Base-by-base conservation (phyloP, 2,888 invertebrate species). In the Eretmocerus hayati region DNA sequence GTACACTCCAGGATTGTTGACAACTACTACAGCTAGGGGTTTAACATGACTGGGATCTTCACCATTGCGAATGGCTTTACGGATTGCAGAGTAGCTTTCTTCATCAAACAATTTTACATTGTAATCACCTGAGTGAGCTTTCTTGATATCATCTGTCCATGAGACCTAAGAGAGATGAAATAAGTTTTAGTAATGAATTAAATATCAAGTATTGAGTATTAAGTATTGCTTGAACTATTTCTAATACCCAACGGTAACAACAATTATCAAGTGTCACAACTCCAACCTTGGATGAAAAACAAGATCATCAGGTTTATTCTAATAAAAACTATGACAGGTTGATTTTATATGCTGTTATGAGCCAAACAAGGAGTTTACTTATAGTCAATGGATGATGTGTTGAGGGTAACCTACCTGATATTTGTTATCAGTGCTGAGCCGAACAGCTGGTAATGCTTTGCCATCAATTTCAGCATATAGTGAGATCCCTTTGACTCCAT, bases 391-490 rank as follows among this genome's bases (percentile, higher is more conserved):
- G n/a, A n/a, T n/a, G n/a, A n/a, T n/a, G n/a, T n/a, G n/a, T n/a
- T n/a, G n/a, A n/a, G n/a, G n/a, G n/a, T n/a, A n/a, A 26, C 26
- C 26, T 66, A 93, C 90, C 83, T 94, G 92, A 64, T 88, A 93
- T 65, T 83, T 85, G 62, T 84, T 82, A 48, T 84, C 81, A 35
- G 76, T 76, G 39, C 82, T 85, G 45, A 88, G 77, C 58, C 83
- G 80, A 13, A 90, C 90, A 26, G 90, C 91, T 21, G 90, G 87
- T 46, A 90, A 74, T n/a, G 90, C 78, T 66, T 83, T 86, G 38
- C 90, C 90, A 58, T 87, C 85, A 48, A 93, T 81, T 67, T 93
- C 92, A 15, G 94, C 95, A 71, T 92, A 94, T 48, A 95, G 73
- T 30, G 85, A 84, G 55, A 87, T 79, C 66, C 80, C 81, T 54